These are phyloP conservation scores for Panagrolaimus sp. DNA, from an alignment of 1,140 invertebrate genomes.

Conservation along the genomic window DNA sequence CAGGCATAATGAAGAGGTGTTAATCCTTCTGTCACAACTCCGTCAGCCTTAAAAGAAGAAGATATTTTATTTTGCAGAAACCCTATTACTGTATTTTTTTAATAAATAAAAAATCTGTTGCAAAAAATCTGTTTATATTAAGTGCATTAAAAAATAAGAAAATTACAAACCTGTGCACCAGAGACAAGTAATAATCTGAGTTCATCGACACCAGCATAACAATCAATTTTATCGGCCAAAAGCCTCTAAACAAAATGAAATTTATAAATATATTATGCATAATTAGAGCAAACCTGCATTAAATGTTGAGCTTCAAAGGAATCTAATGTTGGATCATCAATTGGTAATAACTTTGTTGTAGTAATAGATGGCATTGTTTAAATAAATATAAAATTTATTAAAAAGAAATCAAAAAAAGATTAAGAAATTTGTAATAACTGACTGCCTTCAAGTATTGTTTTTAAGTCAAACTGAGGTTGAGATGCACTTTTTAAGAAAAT, in stretches of 20 bases:
- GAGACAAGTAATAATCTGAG: constrained; percentile 75
- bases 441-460: neutral
- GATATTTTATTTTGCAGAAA: too few species aligned
- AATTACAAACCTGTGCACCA: constrained; percentile 70
- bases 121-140: too few species aligned
- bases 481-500: neutral
- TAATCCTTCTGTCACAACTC: constrained; percentile 63
- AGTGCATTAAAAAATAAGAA: too few species aligned
- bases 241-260: constrained; percentile 66
- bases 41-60: constrained; percentile 58
- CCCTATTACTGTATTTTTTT: too few species aligned
- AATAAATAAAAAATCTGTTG: too few species aligned
- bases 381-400: too few species aligned
- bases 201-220: constrained; percentile 76
- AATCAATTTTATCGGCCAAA: constrained; percentile 79
- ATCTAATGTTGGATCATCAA: constrained; percentile 23
- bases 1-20: constrained; percentile 82
- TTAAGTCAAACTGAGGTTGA: neutral
- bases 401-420: neutral
- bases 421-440: too few species aligned
- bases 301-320: constrained; percentile 15
- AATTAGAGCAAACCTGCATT: constrained; percentile 19
- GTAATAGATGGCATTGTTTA: neutral
- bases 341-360: constrained; percentile 9
- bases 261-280: neutral